Evolutionary conservation across 2,888 invertebrate species (phyloP).

Genomic region (Nomada fucata): DNA sequence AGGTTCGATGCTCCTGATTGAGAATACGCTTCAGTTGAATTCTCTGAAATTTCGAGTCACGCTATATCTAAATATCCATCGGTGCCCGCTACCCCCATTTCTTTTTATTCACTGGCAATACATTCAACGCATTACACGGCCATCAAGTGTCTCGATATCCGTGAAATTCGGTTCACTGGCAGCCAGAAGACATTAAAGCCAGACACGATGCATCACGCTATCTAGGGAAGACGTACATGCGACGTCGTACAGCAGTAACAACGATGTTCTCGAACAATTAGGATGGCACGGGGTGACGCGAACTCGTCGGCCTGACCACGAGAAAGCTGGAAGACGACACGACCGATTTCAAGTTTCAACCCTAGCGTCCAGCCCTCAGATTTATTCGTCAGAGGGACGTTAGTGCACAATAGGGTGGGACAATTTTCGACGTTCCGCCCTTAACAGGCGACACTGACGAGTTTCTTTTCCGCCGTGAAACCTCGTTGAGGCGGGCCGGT

Average conservation of each 20-base stretch:
- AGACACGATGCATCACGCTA: constrained; percentile 40
- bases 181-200: constrained; percentile 43
- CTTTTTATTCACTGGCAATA: neutral
- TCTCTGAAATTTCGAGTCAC: neutral
- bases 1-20: neutral
- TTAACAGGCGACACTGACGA: constrained; percentile 2
- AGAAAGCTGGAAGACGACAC: constrained; percentile 15
- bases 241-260: constrained; percentile 21
- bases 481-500: constrained; percentile 38
- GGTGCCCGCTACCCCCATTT: neutral
- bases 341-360: constrained; percentile 7
- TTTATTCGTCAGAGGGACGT: constrained; percentile 14
- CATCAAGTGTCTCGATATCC: constrained; percentile 4
- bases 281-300: constrained; percentile 5
- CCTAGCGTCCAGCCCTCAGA: neutral
- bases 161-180: constrained; percentile 29
- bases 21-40: neutral
- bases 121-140: neutral
- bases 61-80: neutral
- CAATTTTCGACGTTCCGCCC: constrained; percentile 1
- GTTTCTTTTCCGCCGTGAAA: constrained; percentile 17
- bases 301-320: neutral
- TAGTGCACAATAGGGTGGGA: neutral
- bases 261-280: constrained; percentile 29
- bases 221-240: constrained; percentile 32